These are phyloP conservation scores for Calliopsis andreniformis DNA, from an alignment of 1,140 invertebrate species.

Conservation along the genomic window DNA sequence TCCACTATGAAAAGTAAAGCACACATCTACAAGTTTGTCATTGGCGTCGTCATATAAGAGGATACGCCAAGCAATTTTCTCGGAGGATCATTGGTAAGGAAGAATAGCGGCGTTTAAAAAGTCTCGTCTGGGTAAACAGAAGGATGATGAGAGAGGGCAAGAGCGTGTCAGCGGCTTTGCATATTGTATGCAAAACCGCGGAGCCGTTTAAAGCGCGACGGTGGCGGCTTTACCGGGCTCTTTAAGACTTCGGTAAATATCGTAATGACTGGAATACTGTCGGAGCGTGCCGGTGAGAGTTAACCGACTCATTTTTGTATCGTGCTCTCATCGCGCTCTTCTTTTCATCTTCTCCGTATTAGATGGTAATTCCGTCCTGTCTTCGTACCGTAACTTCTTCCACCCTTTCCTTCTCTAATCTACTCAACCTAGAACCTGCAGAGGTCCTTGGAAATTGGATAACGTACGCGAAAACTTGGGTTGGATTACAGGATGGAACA, in stretches of 20 bases:
- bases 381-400: not conserved
- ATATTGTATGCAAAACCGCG: conserved; percentile 34
- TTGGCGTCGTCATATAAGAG: too few species aligned
- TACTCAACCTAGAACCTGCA: too few species aligned
- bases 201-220: conserved; percentile 41
- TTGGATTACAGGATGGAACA: too few species aligned
- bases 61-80: not conserved
- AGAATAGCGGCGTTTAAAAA: conserved; percentile 55
- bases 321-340: conserved; percentile 13
- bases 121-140: conserved; percentile 59
- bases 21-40: too few species aligned
- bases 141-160: conserved; percentile 22
- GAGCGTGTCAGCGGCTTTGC: conserved; percentile 18
- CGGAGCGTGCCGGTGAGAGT: conserved; percentile 71
- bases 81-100: not conserved
- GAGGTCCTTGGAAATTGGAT: not conserved
- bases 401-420: not conserved
- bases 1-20: too few species aligned
- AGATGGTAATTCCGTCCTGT: not conserved
- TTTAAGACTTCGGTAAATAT: conserved; percentile 76
- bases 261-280: conserved; percentile 75
- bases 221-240: conserved; percentile 28
- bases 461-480: too few species aligned
- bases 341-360: not conserved
- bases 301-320: conserved; percentile 79